Evolutionary conservation across 2,797 vertebrate species (phyloP), one percentile per base, ranked within the genome.

Genomic region (Chanos chanos): DNA sequence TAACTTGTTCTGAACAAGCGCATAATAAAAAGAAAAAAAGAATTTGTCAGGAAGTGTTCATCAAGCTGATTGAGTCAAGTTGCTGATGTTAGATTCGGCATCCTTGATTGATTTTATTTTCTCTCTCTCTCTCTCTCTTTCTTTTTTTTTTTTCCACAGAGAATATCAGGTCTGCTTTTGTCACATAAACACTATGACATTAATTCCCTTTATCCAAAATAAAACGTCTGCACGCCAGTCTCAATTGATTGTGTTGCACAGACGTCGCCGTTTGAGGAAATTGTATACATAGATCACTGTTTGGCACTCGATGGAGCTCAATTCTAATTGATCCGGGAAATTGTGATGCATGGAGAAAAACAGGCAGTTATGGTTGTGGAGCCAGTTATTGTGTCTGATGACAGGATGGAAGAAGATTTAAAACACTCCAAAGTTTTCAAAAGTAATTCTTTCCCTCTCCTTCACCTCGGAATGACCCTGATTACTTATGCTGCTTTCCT

Each of bases 241-340:
- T 68, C 39, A 80, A 83, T 83, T 81, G 72, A 85, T 85, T 69
- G 70, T 64, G 62, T 39, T 70, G 15, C 13, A 10, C 44, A 45
- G 36, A 68, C 67, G 70, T 74, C 73, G 78, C 77, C 73, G 70
- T 83, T 81, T 80, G 73, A 77, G 66, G 74, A 83, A 86, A 83
- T 83, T 77, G 70, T 75, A 68, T 64, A 66, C 75, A 76, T 70
- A 77, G 83, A 81, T 83, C 82, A 75, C 66, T 62, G 16, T 61
- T 64, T 69, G 78, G 77, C 69, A 69, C 76, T 83, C 80, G 83
- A 79, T 82, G 69, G 66, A 75, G 85, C 80, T 82, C 52, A 7
- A 79, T 84, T 84, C 71, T 52, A 74, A 85, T 82, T 70, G 80
- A 81, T 81, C 76, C 27, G 52, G 48, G 50, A 67, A 76, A 66